Percentiles rank a stretch among this genome's conserved stretches.
These are phyloP conservation scores for Stictocephala bisonia DNA, from an alignment of 2,888 invertebrate species.

Conservation along the genomic window DNA sequence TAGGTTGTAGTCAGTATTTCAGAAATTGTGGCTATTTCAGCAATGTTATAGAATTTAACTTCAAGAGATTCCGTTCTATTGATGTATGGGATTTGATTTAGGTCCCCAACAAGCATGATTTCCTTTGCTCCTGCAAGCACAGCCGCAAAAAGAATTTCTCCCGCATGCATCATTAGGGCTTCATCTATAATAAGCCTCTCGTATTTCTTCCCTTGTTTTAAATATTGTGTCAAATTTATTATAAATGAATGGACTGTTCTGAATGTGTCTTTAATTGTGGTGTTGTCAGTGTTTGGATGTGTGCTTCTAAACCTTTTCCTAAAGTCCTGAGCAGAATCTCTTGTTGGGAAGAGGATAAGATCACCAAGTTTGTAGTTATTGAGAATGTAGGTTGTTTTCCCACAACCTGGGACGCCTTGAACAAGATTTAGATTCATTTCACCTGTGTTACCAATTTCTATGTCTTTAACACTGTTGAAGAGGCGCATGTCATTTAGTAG, in stretches of 20 bases:
- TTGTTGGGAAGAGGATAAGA: constrained; percentile 25
- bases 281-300: not conserved
- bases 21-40: too few species aligned
- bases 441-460: not conserved
- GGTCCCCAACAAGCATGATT: not conserved
- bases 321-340: constrained; percentile 8
- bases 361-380: constrained; percentile 16
- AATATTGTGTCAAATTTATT: not conserved
- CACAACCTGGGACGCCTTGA: constrained; percentile 25
- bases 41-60: too few species aligned
- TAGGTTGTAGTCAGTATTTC: too few species aligned
- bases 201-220: not conserved
- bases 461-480: constrained; percentile 1
- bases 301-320: not conserved
- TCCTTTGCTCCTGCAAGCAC: too few species aligned
- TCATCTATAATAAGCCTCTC: constrained; percentile 2
- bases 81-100: too few species aligned
- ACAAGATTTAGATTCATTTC: not conserved
- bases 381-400: constrained; percentile 20
- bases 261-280: not conserved
- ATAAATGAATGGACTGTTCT: not conserved
- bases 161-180: constrained; percentile 2
- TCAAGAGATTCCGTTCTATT: too few species aligned
- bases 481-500: constrained; percentile 1
- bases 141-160: not conserved